Conservation (phyloP, 2,113 vertebrate genomes). For the Melanotaenia duboulayi region DNA sequence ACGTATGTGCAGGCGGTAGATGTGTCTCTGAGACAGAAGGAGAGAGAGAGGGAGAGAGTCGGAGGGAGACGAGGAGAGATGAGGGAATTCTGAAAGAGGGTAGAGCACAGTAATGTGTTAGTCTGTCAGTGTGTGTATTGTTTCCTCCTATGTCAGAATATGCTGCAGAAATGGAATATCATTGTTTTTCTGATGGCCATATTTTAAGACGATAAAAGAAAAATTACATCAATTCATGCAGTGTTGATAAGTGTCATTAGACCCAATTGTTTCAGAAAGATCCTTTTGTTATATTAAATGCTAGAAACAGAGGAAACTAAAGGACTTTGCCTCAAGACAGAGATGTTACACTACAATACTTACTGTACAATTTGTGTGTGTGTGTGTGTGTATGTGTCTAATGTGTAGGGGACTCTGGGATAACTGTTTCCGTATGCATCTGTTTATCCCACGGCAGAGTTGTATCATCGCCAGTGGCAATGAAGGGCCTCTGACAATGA, state of each 20-base stretch:
- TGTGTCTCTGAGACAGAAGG: constrained; percentile 50
- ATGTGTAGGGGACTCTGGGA: constrained; percentile 59
- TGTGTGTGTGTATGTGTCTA: constrained; percentile 23
- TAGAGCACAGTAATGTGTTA: not conserved
- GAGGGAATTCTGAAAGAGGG: constrained; percentile 11
- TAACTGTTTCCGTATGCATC: constrained; percentile 70
- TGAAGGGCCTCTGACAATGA: constrained; percentile 68
- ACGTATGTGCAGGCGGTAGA: constrained; percentile 65
- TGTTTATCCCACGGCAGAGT: constrained; percentile 72
- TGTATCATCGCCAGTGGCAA: constrained; percentile 74
- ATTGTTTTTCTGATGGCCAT: constrained; percentile 1
- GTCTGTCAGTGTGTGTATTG: constrained; percentile 9
- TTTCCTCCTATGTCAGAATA: constrained; percentile 41
- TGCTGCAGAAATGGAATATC: constrained; percentile 8
- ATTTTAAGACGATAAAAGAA: constrained; percentile 7
- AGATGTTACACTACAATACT: constrained; percentile 57
- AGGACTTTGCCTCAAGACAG: constrained; percentile 65
- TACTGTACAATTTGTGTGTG: constrained; percentile 44
- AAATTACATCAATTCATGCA: not conserved
- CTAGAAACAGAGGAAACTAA: constrained; percentile 43
- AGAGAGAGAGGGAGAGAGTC: constrained; percentile 1
- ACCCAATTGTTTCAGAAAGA: constrained; percentile 43
- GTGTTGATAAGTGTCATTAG: constrained; percentile 30
- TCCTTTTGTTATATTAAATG: constrained; percentile 45
- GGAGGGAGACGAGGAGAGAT: not conserved